A percentile compares a stretch with the other conserved stretches of the same genome.
Evolutionary conservation across 2,113 vertebrate species (phyloP).

Genomic region (Macrotus californicus): DNA sequence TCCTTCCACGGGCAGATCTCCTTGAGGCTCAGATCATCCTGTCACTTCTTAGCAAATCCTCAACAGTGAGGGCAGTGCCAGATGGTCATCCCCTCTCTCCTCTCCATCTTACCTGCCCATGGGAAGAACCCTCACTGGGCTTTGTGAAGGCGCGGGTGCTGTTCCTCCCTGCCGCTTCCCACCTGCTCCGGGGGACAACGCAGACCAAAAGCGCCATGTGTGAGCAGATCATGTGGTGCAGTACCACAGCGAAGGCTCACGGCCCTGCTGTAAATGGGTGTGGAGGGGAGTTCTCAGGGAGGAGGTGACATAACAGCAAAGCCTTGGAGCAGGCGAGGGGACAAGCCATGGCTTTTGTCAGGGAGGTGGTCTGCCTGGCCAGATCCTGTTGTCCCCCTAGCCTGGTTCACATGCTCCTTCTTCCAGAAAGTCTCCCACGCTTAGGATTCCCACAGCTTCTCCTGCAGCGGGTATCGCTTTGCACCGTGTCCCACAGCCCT

Average conservation of each 20-base stretch:
- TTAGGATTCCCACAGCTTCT: background rate
- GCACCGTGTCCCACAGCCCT: background rate
- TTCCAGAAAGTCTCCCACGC: background rate
- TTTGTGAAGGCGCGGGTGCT: too few species aligned
- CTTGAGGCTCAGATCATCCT: background rate
- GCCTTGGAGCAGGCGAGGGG: too few species aligned
- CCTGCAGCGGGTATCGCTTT: background rate
- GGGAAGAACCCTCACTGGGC: background rate
- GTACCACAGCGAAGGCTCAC: background rate
- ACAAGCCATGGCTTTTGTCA: background rate
- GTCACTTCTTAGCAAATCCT: background rate
- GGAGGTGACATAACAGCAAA: background rate
- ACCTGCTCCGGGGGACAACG: rapidly evolving
- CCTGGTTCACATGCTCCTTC: background rate
- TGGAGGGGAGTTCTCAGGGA: background rate
- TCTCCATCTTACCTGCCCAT: background rate
- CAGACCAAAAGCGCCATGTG: rapidly evolving
- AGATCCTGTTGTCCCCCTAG: background rate
- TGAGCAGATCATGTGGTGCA: rapidly evolving
- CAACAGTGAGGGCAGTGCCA: rapidly evolving
- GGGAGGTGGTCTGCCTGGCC: background rate
- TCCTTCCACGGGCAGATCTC: background rate
- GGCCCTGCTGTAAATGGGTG: background rate
- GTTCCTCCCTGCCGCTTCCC: background rate
- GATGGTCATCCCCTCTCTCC: background rate